Percentiles rank a stretch among this genome's conserved stretches.
Conservation (phyloP, 2,797 vertebrate species). For the Florisuga fusca region DNA sequence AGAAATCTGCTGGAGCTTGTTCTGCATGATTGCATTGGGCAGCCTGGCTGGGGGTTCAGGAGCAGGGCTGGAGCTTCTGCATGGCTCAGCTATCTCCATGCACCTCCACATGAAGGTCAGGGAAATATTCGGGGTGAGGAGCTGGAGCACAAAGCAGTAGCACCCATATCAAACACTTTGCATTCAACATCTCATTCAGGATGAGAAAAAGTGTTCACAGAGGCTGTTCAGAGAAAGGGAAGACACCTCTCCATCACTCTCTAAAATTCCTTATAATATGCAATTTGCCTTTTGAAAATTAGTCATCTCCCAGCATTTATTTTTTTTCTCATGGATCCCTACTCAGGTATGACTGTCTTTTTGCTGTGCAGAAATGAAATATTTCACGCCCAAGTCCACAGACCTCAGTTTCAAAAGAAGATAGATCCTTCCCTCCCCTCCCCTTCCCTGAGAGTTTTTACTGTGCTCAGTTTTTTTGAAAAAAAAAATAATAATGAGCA, state of each 20-base stretch:
- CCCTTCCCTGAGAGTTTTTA: neutral
- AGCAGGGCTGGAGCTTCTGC: neutral
- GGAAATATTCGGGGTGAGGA: neutral
- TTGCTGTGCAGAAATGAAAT: neutral
- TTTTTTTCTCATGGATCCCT: neutral
- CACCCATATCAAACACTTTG: neutral
- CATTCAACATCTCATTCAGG: neutral
- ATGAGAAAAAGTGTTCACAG: neutral
- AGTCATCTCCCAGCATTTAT: neutral
- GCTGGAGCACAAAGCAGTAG: neutral
- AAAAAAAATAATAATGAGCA: neutral
- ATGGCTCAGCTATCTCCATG: neutral
- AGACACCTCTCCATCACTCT: neutral
- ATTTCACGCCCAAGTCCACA: neutral
- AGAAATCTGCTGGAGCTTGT: constrained; percentile 13
- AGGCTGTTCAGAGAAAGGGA: neutral
- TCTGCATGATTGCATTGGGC: constrained; percentile 17
- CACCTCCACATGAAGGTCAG: neutral
- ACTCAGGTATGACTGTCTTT: neutral
- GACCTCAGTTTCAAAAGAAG: neutral
- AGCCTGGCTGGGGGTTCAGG: neutral
- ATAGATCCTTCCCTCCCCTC: neutral
- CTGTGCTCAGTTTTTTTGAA: neutral
- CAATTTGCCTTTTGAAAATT: constrained; percentile 15
- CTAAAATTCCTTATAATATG: neutral